A percentile compares a stretch with the other conserved stretches of the same genome.
Evolutionary conservation across 30 jellyfish, hydroid and myxozoan species (phyloP).

Genomic region (Hydractinia symbiolongicarpus): DNA sequence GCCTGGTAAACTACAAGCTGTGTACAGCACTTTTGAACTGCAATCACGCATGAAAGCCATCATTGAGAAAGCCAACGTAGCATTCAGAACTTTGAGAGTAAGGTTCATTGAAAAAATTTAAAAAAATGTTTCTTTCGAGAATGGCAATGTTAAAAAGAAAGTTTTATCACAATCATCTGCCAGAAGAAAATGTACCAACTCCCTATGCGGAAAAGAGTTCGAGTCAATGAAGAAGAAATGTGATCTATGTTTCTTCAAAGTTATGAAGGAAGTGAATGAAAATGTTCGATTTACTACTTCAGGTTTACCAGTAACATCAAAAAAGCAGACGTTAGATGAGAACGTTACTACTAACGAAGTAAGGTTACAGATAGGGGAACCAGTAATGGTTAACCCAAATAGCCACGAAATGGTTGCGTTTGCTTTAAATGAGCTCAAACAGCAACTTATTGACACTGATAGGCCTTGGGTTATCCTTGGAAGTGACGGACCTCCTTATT

Average conservation of each 20-base stretch:
- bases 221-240: not conserved
- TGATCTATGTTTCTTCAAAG: not conserved
- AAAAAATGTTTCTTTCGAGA: not conserved
- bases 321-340: not conserved
- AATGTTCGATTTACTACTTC: not conserved
- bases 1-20: not conserved
- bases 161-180: rapidly evolving
- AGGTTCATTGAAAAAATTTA: not conserved
- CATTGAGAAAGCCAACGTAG: not conserved
- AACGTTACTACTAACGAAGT: not conserved
- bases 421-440: not conserved
- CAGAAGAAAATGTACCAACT: not conserved
- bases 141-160: not conserved
- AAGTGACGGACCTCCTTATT: not conserved
- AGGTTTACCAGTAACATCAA: not conserved
- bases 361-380: not conserved
- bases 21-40: rapidly evolving
- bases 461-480: not conserved
- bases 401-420: not conserved
- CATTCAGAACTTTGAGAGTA: not conserved
- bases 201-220: not conserved
- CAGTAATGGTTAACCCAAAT: not conserved
- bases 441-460: not conserved
- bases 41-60: not conserved
- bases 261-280: not conserved